Evolutionary conservation across 2,888 invertebrate genomes (phyloP).

Genomic region (Lasioglossum marginatum): DNA sequence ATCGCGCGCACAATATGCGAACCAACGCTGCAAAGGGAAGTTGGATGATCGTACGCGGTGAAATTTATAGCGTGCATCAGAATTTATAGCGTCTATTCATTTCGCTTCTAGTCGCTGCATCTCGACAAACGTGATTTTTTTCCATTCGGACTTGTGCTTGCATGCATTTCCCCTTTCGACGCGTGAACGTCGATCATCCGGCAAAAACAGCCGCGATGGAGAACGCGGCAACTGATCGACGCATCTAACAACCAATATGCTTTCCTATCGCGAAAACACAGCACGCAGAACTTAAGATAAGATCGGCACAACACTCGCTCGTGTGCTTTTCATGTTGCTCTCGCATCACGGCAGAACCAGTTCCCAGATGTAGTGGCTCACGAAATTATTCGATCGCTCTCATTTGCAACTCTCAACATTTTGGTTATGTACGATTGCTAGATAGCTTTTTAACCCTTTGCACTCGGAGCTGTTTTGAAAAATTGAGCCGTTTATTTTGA

Average conservation of each 20-base stretch:
- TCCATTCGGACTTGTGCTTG: not conserved
- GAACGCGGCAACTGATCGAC: constrained; percentile 17
- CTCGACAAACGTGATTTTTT: not conserved
- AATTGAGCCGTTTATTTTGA: too few relatives aligned
- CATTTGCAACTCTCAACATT: not conserved
- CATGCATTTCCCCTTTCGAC: constrained; percentile 40
- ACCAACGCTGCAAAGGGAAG: constrained; percentile 13
- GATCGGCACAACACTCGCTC: constrained; percentile 2
- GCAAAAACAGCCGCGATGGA: not conserved
- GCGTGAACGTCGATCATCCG: constrained; percentile 28
- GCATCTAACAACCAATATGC: constrained; percentile 25
- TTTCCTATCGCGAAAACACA: constrained; percentile 8
- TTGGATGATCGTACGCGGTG: constrained; percentile 28
- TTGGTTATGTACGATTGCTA: not conserved
- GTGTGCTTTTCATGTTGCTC: not conserved
- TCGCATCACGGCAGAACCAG: not conserved
- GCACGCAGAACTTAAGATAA: constrained; percentile 8
- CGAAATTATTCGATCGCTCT: not conserved
- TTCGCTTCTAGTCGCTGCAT: constrained; percentile 16
- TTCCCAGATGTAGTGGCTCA: not conserved
- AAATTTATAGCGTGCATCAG: constrained; percentile 41
- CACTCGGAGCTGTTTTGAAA: too few relatives aligned
- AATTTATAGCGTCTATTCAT: constrained; percentile 46
- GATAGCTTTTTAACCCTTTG: not conserved
- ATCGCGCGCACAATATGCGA: constrained; percentile 38